Base-by-base conservation (phyloP, 2,888 invertebrate genomes). In the Hemicrepidius hirtus region DNA sequence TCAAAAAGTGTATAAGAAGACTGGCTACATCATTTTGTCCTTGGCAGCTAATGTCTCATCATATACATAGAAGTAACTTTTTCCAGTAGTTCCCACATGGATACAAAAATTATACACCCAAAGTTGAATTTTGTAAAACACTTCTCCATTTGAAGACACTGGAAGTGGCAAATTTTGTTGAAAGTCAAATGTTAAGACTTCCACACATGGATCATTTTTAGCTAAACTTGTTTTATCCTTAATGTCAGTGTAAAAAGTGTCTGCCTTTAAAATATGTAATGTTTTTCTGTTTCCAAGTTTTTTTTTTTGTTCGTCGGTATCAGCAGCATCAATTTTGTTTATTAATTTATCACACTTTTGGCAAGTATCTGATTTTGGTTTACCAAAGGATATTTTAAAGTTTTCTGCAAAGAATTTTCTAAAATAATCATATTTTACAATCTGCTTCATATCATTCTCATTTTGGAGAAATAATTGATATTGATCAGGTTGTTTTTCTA, bases 401-500 rank as follows among this genome's bases (percentile, higher is more conserved):
- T 57, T 35, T 57, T 57, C 35, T 16, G 32, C 12, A 57, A 60
- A 60, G 10, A 10, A 40, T 44, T 40, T 41, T 40, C 60, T 12
- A 20, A 37, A 60, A 21, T 60, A 72, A 16, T 75, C 70, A 37
- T 76, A 75, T 57, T 40, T 46, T 10, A 74, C 67, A n/a, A 32
- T 60, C 3, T 66, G 73, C 2, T 60, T 63, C 18, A 24, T 20
- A 16, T 1, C 6, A 13, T 10, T 49, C 20, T 20, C 18, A 18
- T 20, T 18, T 20, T 46, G 18, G 46, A 37, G 37, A 16, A 60
- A 18, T 41, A 60, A 21, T 18, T 13, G 16, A 16, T 44, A 44
- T 44, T 60, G 59, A 3, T 37, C 59, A 53, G 53, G 53, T 21
- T 41, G 41, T n/a, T 66, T 46, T 28, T 60, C n/a, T n/a, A n/a